Conservation (phyloP, 2,888 invertebrate species). For the Unio delphinus region DNA sequence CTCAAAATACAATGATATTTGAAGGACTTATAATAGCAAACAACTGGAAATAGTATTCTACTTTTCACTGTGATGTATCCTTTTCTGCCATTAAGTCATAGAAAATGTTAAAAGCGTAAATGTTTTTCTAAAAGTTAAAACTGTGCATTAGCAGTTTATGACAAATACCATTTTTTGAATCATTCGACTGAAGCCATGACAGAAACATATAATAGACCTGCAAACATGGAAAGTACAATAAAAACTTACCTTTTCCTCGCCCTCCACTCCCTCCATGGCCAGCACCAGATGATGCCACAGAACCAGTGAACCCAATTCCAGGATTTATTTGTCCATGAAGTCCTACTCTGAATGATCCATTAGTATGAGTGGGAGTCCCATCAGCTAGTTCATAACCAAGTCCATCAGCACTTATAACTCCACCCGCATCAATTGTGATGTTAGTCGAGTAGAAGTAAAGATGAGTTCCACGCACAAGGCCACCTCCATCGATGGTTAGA, state of each 20-base stretch:
- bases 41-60: too few species aligned
- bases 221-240: too few species aligned
- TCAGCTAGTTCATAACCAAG: constrained; percentile 47
- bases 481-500: constrained; percentile 57
- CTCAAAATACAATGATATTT: too few species aligned
- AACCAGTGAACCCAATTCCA: constrained; percentile 40
- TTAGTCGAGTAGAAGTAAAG: constrained; percentile 47
- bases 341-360: constrained; percentile 2
- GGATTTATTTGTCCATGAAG: constrained; percentile 38
- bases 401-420: constrained; percentile 46
- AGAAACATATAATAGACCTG: too few species aligned
- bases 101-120: too few species aligned
- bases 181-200: too few species aligned
- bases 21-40: too few species aligned
- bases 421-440: constrained; percentile 53
- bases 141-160: too few species aligned
- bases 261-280: constrained; percentile 60
- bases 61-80: too few species aligned
- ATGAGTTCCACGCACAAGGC: constrained; percentile 50
- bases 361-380: constrained; percentile 13
- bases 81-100: too few species aligned
- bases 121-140: too few species aligned
- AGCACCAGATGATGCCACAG: constrained; percentile 42
- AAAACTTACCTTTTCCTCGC: constrained; percentile 32
- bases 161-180: too few species aligned